Evolutionary conservation across 2,888 invertebrate species (phyloP).

Genomic region (Siphonodentalium dalli): DNA sequence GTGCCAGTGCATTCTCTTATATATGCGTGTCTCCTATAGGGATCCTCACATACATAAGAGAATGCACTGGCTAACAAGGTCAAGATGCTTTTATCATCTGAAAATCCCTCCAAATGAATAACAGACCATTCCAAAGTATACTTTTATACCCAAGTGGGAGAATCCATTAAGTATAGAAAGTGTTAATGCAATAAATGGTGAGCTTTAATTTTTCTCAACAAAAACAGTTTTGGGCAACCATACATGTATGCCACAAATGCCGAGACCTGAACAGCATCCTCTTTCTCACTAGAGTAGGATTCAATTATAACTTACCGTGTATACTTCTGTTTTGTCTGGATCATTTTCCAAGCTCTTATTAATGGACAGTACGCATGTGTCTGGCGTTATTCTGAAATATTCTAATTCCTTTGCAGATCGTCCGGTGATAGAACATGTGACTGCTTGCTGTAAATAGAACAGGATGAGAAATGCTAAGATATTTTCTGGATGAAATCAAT

Average conservation of each 20-base stretch:
- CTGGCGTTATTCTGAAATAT: constrained; percentile 44
- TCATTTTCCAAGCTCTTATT: constrained; percentile 39
- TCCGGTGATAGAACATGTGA: constrained; percentile 42
- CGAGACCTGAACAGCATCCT: no score
- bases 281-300: not conserved
- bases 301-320: constrained; percentile 35
- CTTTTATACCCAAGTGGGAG: no score
- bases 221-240: no score
- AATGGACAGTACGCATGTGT: constrained; percentile 43
- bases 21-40: not conserved
- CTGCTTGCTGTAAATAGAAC: constrained; percentile 20
- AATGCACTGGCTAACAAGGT: no score
- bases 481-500: no score
- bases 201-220: no score
- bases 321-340: constrained; percentile 36
- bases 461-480: not conserved
- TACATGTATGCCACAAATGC: no score
- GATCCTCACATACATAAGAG: not conserved
- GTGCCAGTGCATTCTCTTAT: not conserved
- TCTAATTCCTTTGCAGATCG: constrained; percentile 39
- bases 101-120: no score
- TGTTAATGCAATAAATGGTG: no score
- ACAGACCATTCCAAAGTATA: no score
- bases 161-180: no score
- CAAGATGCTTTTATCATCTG: not conserved